phyloP scores from a whole-genome alignment of 2,113 vertebrate species.

The Xiphophorus couchianus region DNA sequence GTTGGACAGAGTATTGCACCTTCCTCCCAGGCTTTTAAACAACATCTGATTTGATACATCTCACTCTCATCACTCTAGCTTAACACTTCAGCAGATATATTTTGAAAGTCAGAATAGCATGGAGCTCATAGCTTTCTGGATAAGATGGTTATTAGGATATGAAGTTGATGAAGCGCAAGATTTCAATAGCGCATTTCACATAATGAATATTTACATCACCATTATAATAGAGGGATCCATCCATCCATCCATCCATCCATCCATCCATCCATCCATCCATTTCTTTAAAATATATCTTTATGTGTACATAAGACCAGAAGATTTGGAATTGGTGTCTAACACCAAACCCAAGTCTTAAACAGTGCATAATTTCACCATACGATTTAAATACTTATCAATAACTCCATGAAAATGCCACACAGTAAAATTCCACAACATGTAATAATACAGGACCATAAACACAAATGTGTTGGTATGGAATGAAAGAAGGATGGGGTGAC shows the following conservation, averaged over 20 bases:
- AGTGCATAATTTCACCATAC: background rate
- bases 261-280: too few species aligned
- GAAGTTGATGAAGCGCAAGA: slow-evolving; percentile 2
- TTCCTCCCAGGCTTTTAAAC: slow-evolving; percentile 62
- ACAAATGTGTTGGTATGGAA: background rate
- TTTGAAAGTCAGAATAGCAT: slow-evolving; percentile 32
- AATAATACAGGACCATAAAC: background rate
- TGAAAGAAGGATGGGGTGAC: background rate
- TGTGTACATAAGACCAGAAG: too few species aligned
- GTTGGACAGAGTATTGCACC: slow-evolving; percentile 64
- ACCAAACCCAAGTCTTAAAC: too few species aligned
- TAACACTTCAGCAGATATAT: slow-evolving; percentile 46
- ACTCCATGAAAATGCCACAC: background rate
- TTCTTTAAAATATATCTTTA: too few species aligned
- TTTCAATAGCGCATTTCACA: slow-evolving; percentile 13
- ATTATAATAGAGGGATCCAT: background rate
- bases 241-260: too few species aligned
- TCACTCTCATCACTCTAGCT: slow-evolving; percentile 22
- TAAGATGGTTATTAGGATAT: background rate
- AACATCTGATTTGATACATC: slow-evolving; percentile 60
- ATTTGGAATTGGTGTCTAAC: too few species aligned
- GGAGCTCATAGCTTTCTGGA: slow-evolving; percentile 23
- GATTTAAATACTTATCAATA: background rate
- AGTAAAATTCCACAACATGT: background rate
- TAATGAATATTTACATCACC: background rate